Base-by-base conservation (phyloP, 2,888 invertebrate genomes). In the Phymatocera aterrima region DNA sequence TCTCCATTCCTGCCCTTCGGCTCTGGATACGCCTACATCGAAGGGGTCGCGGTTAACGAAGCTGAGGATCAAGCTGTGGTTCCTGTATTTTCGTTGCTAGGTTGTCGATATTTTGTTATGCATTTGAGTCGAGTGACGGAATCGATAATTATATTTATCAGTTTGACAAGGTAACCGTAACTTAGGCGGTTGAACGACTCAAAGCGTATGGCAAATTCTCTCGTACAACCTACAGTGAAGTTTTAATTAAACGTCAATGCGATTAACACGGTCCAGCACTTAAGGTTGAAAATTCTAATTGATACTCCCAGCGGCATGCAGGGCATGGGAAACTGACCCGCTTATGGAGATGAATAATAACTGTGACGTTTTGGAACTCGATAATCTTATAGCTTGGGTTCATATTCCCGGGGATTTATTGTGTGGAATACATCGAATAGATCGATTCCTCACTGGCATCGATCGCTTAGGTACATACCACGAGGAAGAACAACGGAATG, bases 171-270 rank as follows among this genome's bases (percentile, higher is more conserved):
- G 37, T 64, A 61, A 18, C 31, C 6, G 61, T 61, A 37, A 57
- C 57, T 64, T 10, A 64, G 61, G 10, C 61, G 68, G n/a, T 15
- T 21, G 68, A 15, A 46, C 68, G 10, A n/a, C 43, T 43, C 24
- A 6, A n/a, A 34, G 68, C 24, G 68, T 43, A 68, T 68, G 68
- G 28, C 5, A 68, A 68, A 68, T 68, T 68, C 68, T 68, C 43
- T 43, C 6, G 40, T 28, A 28, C 68, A 21, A 28, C 28, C 40
- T 68, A 43, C 68, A 68, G 46, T 46, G 68, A 68, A 68, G 21
- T 68, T 68, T 68, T 68, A 68, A 68, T 68, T 68, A 68, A 68
- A 68, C 68, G 68, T 68, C 68, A 68, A 68, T 68, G 68, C 68
- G 68, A 68, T 68, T 46, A 68, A 46, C 34, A 68, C 68, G 68